Base-by-base conservation (phyloP, 2,113 vertebrate genomes). In the Megaceryle maxima region DNA sequence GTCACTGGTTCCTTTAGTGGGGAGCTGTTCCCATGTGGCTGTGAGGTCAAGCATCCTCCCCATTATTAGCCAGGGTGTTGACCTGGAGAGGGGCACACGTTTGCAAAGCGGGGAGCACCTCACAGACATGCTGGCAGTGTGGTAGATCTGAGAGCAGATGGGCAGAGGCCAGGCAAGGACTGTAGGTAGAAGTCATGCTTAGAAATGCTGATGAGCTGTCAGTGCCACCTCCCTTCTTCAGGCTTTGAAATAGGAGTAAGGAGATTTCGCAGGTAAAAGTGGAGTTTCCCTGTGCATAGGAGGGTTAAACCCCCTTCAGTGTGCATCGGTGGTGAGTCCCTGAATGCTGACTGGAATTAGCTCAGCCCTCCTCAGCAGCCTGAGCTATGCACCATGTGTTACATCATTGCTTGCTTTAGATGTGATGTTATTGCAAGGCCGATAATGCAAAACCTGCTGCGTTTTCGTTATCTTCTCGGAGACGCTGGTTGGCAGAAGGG, bases 211-310 rank as follows among this genome's bases (percentile, higher is more conserved):
- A 11, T 0, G 16, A 66, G 44, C 37, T 86, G 41, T 59, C 0
- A 1, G 21, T 5, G 0, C 50, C 0, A 0, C 0, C 0, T 72
- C 46, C 31, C 28, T 70, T 69, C 81, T 78, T 78, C 59, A 63
- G 41, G 51, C 51, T 87, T 84, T 12, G 2, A 50, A 84, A 50
- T 20, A 63, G 64, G 68, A 90, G 7, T 21, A 21, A 48, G 35
- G 56, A 48, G 28, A 51, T 78, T 69, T 77, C 44, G 19, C 41
- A 60, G 44, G 33, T 90, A 39, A 62, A 91, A 81, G 48, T 6
- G 21, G 50, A 70, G 37, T 87, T 83, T 76, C 33, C 16, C 28
- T 73, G 33, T 57, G 63, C 10, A 0, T 31, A 55, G 66, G 46
- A 17, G 69, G 35, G 12, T 51, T 87, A 67, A 82, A 60, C 6